These are phyloP conservation scores for Zaprionus nigranus DNA, from an alignment of 1,140 invertebrate species.

Conservation along the genomic window DNA sequence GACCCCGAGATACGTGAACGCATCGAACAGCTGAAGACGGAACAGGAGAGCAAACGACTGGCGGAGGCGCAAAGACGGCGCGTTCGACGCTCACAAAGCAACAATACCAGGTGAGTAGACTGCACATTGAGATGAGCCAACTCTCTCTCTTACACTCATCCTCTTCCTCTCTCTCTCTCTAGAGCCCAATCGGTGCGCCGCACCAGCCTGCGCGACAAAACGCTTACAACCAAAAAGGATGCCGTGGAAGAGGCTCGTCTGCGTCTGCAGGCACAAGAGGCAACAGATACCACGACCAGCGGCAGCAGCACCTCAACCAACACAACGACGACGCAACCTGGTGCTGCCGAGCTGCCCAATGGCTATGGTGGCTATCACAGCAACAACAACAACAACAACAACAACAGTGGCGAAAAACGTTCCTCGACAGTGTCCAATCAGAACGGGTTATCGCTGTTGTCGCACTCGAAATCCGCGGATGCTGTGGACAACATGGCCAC, in stretches of 20 bases:
- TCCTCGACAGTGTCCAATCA: slow-evolving; percentile 61
- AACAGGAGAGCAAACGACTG: slow-evolving; percentile 93
- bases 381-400: slow-evolving; percentile 46
- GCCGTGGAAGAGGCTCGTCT: slow-evolving; percentile 95
- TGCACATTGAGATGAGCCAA: accelerated
- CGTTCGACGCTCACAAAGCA: slow-evolving; percentile 87
- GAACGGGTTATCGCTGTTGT: slow-evolving; percentile 54
- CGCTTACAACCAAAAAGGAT: slow-evolving; percentile 97
- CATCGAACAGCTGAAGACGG: slow-evolving; percentile 94
- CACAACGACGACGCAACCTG: slow-evolving; percentile 13
- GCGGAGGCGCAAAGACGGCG: slow-evolving; percentile 87
- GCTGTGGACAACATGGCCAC: slow-evolving; percentile 57
- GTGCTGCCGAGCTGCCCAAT: slow-evolving; percentile 53
- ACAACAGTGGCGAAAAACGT: slow-evolving; percentile 61
- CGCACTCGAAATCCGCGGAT: slow-evolving; percentile 74
- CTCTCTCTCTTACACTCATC: background rate
- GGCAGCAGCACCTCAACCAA: slow-evolving; percentile 11
- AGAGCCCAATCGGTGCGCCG: slow-evolving; percentile 95
- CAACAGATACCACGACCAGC: slow-evolving; percentile 47
- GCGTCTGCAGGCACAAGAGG: slow-evolving; percentile 88
- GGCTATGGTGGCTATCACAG: slow-evolving; percentile 64
- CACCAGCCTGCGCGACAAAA: slow-evolving; percentile 97
- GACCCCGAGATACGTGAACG: slow-evolving; percentile 96
- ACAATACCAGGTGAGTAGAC: slow-evolving; percentile 86
- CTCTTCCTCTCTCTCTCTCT: no score